Conservation (phyloP, 1,140 invertebrate genomes). For the Lordiphosa collinella region DNA sequence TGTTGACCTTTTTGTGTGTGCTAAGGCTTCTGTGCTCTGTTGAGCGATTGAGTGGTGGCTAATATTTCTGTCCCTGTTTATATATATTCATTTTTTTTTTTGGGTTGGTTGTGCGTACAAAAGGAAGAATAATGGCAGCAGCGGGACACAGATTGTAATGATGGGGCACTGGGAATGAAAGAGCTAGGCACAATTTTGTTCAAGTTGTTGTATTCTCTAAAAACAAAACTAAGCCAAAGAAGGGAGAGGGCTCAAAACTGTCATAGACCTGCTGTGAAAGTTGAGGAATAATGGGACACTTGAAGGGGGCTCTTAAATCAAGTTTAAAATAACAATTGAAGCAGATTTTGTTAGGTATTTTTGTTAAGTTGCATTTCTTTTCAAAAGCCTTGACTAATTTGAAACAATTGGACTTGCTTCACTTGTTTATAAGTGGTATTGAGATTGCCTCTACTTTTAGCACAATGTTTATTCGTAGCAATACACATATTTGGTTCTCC, state of each 20-base stretch:
- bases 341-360: too few relatives aligned
- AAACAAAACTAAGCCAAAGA: too few relatives aligned
- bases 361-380: too few relatives aligned
- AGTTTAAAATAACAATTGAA: too few relatives aligned
- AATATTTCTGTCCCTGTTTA: constrained; percentile 29
- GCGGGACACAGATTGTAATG: constrained; percentile 1
- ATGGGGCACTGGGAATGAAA: too few relatives aligned
- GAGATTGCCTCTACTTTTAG: background rate
- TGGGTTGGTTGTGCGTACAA: background rate
- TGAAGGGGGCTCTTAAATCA: too few relatives aligned
- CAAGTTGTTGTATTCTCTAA: too few relatives aligned
- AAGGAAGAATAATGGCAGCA: constrained; percentile 1
- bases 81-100: constrained; percentile 1
- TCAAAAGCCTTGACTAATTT: constrained; percentile 31
- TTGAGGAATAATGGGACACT: too few relatives aligned
- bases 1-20: background rate
- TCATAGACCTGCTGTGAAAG: too few relatives aligned
- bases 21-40: constrained; percentile 3
- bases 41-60: constrained; percentile 39
- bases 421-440: background rate
- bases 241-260: too few relatives aligned
- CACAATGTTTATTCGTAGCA: constrained; percentile 4
- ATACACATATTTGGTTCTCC: constrained; percentile 1
- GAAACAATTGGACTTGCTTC: constrained; percentile 29
- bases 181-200: too few relatives aligned